Evolutionary conservation across 2,888 invertebrate genomes (phyloP), one percentile per base, ranked within the genome.

Genomic region (Polymixis flavicincta): DNA sequence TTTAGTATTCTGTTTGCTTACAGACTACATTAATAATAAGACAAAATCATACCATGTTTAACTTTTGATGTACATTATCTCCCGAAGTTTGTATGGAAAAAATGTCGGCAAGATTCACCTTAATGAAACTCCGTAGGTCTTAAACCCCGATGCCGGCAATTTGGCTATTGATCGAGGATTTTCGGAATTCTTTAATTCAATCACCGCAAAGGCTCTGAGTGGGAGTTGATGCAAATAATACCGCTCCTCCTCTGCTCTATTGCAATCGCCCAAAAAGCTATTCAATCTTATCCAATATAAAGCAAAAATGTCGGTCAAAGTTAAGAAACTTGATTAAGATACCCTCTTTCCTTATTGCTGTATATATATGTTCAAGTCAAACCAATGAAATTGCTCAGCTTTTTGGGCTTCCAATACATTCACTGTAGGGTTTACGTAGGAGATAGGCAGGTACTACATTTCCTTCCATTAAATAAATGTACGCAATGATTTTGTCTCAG

Each of bases 311-410:
- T 52, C 65, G 69, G 60, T 61, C 48, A 61, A 69, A 73, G 69
- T 81, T 69, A 61, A 79, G 60, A 73, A 66, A 83, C 60, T 79
- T 73, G 73, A 83, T 78, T 68, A 71, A 73, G 79, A 73, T 78
- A 68, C 78, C 71, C 80, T 83, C 73, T 81, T 83, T 57, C 68
- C 73, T 68, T 73, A 69, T 73, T 83, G 52, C 73, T 83, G 65
- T 64, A 80, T 64, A 80, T 57, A 19, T 80, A 75, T 80, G 63
- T 76, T 73, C 68, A 59, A 78, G 71, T 78, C 68, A 66, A 70
- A 78, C 61, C 50, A 74, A 82, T 74, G 59, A 68, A 74, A 65
- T 74, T 4, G 50, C 69, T 60, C 61, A 54, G 50, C 61, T 73
- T 83, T 73, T 67, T 42, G 17, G 42, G 54, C 50, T 74, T 74